Evolutionary conservation across 2,888 invertebrate genomes (phyloP).

Genomic region (Sylvicola cinctus): DNA sequence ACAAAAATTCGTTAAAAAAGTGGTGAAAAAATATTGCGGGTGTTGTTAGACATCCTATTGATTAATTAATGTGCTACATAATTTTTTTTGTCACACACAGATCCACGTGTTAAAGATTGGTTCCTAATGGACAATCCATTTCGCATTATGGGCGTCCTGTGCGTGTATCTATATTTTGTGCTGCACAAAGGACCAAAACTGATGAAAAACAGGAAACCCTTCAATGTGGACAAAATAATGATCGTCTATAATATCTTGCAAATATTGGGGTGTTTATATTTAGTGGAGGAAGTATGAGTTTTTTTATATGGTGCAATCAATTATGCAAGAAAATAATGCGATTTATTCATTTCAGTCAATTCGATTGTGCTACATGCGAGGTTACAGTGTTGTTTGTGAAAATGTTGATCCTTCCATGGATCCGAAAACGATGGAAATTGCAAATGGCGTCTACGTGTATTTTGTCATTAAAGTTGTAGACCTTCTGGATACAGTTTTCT

Average conservation of each 20-base stretch:
- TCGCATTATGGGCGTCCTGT: slow-evolving; percentile 32
- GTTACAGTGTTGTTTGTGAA: slow-evolving; percentile 31
- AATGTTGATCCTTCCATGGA: slow-evolving; percentile 33
- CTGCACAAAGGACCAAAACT: slow-evolving; percentile 46
- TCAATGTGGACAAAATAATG: slow-evolving; percentile 39
- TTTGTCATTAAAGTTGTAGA: slow-evolving; percentile 6
- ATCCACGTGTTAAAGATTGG: slow-evolving; percentile 41
- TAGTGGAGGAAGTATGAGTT: slow-evolving; percentile 1
- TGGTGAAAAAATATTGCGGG: too few relatives aligned
- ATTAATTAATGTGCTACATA: neutral
- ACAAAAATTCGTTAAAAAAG: too few relatives aligned
- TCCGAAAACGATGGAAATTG: slow-evolving; percentile 25
- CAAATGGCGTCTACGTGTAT: slow-evolving; percentile 27
- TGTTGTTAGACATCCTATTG: too few relatives aligned
- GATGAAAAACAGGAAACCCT: slow-evolving; percentile 45
- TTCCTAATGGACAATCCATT: slow-evolving; percentile 44
- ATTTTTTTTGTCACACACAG: slow-evolving; percentile 19
- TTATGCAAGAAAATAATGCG: slow-evolving; percentile 1
- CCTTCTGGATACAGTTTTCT: slow-evolving; percentile 35
- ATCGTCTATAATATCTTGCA: slow-evolving; percentile 47
- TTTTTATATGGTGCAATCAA: neutral
- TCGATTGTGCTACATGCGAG: slow-evolving; percentile 8
- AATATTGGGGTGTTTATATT: slow-evolving; percentile 30
- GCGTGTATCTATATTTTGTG: slow-evolving; percentile 46
- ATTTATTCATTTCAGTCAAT: neutral